A percentile compares a stretch with the other conserved stretches of the same genome.
These are phyloP conservation scores for Tenodera sinensis DNA, from an alignment of 2,888 invertebrate species.

Conservation along the genomic window DNA sequence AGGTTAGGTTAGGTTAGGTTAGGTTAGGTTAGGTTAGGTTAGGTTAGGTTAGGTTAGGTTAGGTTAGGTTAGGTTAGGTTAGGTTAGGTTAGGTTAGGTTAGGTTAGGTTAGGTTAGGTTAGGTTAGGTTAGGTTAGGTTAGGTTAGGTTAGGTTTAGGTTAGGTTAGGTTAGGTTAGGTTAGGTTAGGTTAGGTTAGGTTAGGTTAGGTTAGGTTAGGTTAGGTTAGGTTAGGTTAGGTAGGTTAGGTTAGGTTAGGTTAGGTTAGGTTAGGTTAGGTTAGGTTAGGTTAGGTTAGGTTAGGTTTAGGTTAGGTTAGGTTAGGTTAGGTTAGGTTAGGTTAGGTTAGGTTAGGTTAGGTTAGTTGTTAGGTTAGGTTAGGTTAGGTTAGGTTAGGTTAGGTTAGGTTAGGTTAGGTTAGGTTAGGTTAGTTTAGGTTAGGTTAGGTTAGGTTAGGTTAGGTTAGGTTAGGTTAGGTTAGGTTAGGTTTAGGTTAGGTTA, in stretches of 20 bases:
- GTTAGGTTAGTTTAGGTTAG: not conserved
- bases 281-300: constrained; percentile 26
- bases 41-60: constrained; percentile 13
- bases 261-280: constrained; percentile 30
- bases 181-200: constrained; percentile 22
- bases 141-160: constrained; percentile 27
- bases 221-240: constrained; percentile 32
- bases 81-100: constrained; percentile 12
- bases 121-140: constrained; percentile 21
- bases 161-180: constrained; percentile 42
- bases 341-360: constrained; percentile 26
- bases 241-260: constrained; percentile 33
- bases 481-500: not conserved
- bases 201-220: constrained; percentile 40
- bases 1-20: constrained; percentile 23
- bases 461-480: constrained; percentile 12
- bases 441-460: constrained; percentile 12
- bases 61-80: constrained; percentile 25
- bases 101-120: constrained; percentile 24
- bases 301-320: not conserved
- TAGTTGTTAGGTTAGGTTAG: constrained; percentile 14
- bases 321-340: constrained; percentile 28
- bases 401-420: constrained; percentile 10
- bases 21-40: constrained; percentile 26
- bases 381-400: constrained; percentile 30